Conservation (phyloP, 2,888 invertebrate genomes). For the Caenorhabditis sp. region DNA sequence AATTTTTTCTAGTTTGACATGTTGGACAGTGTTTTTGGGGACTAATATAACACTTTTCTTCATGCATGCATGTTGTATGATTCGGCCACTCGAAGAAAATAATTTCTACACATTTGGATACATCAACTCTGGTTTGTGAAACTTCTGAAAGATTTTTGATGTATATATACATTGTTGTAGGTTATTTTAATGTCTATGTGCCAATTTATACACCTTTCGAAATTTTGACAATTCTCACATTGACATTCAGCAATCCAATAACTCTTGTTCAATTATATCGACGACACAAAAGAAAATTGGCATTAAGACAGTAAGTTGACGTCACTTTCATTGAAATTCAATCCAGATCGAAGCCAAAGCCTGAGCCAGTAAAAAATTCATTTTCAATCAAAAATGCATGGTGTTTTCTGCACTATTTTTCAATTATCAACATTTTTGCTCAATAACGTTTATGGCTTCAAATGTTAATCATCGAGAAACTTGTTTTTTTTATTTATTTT, state of each 20-base stretch:
- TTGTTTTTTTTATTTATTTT: too few species aligned
- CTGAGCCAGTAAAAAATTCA: not conserved
- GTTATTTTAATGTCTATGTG: conserved; percentile 61
- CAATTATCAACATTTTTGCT: conserved; percentile 1
- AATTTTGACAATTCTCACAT: conserved; percentile 61
- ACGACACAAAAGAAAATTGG: conserved; percentile 68
- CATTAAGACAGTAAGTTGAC: conserved; percentile 64
- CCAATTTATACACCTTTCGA: conserved; percentile 68
- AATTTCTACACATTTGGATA: conserved; percentile 70
- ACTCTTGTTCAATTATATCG: conserved; percentile 68
- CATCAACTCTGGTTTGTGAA: conserved; percentile 19
- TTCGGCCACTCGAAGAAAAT: conserved; percentile 60
- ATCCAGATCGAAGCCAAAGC: not conserved
- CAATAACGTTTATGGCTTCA: not conserved
- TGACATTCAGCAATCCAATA: conserved; percentile 69
- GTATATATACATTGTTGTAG: conserved; percentile 25
- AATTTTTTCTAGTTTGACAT: conserved; percentile 51
- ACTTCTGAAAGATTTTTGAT: not conserved
- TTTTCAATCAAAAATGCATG: conserved; percentile 21
- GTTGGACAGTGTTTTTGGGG: conserved; percentile 62
- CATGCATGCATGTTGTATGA: conserved; percentile 66
- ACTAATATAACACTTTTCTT: conserved; percentile 63
- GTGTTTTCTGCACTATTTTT: conserved; percentile 25
- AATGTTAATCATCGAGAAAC: too few species aligned
- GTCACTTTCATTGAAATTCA: not conserved